phyloP scores from a whole-genome alignment of 1,140 invertebrate species.

The Drepana arcuata region DNA sequence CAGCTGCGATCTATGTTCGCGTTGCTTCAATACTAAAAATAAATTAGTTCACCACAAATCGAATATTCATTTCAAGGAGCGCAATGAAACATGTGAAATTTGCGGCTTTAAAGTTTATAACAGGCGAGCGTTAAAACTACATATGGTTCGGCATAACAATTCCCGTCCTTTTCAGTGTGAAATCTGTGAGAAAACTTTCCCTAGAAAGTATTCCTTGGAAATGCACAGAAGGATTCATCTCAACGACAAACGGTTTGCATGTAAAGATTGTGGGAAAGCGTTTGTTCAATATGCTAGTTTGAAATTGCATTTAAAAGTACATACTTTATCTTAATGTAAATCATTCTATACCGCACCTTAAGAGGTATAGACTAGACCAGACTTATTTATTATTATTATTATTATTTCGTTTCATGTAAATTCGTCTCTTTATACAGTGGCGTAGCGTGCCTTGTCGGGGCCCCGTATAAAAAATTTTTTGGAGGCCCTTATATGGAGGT shows the following conservation, averaged over 20 bases:
- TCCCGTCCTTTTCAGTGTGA: conserved; percentile 72
- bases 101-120: conserved; percentile 45
- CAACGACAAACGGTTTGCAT: conserved; percentile 25
- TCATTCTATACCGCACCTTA: no score
- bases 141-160: conserved; percentile 78
- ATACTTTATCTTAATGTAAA: no score
- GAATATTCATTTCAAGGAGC: conserved; percentile 42
- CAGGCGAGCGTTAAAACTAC: conserved; percentile 25
- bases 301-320: conserved; percentile 11
- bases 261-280: conserved; percentile 23
- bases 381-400: no score
- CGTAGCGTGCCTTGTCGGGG: no score
- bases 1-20: conserved; percentile 24
- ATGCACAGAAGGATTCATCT: conserved; percentile 43
- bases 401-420: no score
- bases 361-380: no score
- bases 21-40: conserved; percentile 22
- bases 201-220: conserved; percentile 53
- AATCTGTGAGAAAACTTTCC: conserved; percentile 74
- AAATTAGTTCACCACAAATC: conserved; percentile 30
- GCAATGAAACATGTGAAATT: conserved; percentile 31
- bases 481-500: no score
- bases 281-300: conserved; percentile 23
- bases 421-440: no score
- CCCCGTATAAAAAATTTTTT: no score